Percentiles rank a stretch among this genome's conserved stretches.
Conservation (phyloP, 2,797 vertebrate genomes). For the Hybognathus amarus region DNA sequence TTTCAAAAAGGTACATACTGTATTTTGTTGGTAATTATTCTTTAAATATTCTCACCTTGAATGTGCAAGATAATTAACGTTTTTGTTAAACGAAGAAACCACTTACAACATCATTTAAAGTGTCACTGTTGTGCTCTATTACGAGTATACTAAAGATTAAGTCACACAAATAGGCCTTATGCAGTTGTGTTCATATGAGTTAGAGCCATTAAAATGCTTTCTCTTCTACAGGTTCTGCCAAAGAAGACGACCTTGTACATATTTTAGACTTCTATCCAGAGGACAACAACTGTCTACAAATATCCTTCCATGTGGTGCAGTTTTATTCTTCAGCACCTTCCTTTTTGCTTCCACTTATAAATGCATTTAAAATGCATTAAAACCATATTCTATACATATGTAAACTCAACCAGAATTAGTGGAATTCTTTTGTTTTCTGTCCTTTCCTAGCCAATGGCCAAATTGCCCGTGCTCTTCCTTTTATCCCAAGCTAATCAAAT, state of each 20-base stretch:
- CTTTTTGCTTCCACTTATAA: not conserved
- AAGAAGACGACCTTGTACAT: slow-evolving; percentile 69
- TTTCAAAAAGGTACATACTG: not conserved
- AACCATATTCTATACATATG: not conserved
- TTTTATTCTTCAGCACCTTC: not conserved
- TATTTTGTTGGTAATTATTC: not conserved
- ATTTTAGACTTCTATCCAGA: slow-evolving; percentile 87
- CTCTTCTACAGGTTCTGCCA: slow-evolving; percentile 76
- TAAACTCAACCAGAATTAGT: not conserved
- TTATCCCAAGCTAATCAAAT: slow-evolving; percentile 57
- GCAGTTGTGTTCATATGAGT: not conserved
- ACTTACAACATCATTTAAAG: not conserved
- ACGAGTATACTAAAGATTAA: not conserved
- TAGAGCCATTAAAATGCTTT: not conserved
- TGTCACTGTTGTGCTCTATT: not conserved
- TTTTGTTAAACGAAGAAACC: not conserved
- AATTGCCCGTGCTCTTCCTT: slow-evolving; percentile 51
- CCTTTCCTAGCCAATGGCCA: slow-evolving; percentile 8
- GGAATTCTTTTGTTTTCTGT: not conserved
- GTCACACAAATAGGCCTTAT: not conserved
- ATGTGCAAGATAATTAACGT: not conserved
- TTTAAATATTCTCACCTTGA: not conserved
- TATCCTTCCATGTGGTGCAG: slow-evolving; percentile 82
- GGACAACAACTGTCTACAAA: slow-evolving; percentile 88
- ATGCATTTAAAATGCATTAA: too few relatives aligned